Evolutionary conservation across 2,113 vertebrate species (phyloP).

Genomic region (Euleptes europaea): DNA sequence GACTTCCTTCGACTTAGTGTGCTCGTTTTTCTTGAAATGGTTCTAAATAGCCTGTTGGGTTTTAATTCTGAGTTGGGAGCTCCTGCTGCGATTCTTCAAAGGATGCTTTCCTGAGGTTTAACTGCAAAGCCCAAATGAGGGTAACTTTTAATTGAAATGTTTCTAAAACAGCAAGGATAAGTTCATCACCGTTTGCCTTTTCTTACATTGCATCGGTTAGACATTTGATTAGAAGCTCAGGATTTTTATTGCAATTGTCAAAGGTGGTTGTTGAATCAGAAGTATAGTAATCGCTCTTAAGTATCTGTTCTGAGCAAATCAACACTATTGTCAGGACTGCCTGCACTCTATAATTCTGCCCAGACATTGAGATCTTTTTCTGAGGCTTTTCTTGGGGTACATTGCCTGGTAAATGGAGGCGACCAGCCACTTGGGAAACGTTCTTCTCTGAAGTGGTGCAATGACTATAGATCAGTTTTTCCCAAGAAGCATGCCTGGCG

Average conservation of each 20-base stretch:
- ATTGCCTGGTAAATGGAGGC: too few relatives aligned
- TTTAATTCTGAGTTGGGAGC: not conserved
- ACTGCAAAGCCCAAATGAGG: not conserved
- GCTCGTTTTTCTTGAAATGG: not conserved
- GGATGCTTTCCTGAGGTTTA: slow-evolving; percentile 14
- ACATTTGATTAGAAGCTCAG: not conserved
- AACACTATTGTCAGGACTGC: not conserved
- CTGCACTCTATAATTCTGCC: too few relatives aligned
- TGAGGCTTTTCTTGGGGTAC: too few relatives aligned
- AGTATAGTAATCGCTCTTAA: not conserved
- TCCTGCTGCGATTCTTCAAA: not conserved
- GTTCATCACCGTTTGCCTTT: not conserved
- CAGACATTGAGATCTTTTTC: too few relatives aligned
- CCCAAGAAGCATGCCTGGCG: too few relatives aligned
- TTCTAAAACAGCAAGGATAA: not conserved
- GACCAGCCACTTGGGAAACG: too few relatives aligned
- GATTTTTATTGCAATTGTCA: not conserved
- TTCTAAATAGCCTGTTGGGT: not conserved
- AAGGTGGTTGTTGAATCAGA: not conserved
- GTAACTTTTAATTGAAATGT: slow-evolving; percentile 5
- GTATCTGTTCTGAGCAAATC: not conserved
- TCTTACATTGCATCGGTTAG: not conserved
- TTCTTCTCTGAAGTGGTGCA: too few relatives aligned
- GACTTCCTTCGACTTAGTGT: not conserved
- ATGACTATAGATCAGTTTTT: too few relatives aligned